phyloP scores from a whole-genome alignment of 2,797 vertebrate species.

The Neosilurus mollespiculum region DNA sequence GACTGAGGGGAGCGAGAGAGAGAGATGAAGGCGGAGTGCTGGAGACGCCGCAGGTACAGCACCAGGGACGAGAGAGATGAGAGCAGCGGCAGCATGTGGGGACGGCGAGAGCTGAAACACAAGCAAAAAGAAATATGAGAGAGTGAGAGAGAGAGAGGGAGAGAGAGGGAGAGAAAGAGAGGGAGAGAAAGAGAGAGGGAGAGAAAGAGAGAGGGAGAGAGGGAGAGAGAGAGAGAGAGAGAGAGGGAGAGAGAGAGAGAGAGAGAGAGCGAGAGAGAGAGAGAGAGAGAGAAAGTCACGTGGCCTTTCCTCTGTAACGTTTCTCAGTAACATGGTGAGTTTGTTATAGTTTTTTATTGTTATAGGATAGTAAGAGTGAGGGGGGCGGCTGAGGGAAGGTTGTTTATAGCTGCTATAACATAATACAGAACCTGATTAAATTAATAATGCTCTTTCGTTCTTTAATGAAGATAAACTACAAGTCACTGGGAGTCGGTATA shows the following conservation, averaged over 20 bases:
- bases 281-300: background rate
- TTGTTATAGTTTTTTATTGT: no score
- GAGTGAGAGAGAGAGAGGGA: background rate
- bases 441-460: no score
- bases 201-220: background rate
- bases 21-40: conserved; percentile 78
- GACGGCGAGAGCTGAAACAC: conserved; percentile 66
- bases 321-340: background rate
- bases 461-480: background rate
- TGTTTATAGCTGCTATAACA: no score
- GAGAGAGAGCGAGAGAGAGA: background rate
- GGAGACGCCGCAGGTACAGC: conserved; percentile 76
- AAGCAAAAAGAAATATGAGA: background rate
- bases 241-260: no score
- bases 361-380: background rate
- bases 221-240: no score
- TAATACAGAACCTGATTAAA: no score
- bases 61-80: conserved; percentile 77
- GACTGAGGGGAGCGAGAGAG: conserved; percentile 75
- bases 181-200: background rate
- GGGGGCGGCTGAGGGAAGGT: background rate
- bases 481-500: no score
- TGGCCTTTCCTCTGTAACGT: background rate
- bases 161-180: background rate
- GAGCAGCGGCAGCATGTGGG: conserved; percentile 77